Conservation (phyloP, 2,888 invertebrate genomes). For the Papilio demoleus region DNA sequence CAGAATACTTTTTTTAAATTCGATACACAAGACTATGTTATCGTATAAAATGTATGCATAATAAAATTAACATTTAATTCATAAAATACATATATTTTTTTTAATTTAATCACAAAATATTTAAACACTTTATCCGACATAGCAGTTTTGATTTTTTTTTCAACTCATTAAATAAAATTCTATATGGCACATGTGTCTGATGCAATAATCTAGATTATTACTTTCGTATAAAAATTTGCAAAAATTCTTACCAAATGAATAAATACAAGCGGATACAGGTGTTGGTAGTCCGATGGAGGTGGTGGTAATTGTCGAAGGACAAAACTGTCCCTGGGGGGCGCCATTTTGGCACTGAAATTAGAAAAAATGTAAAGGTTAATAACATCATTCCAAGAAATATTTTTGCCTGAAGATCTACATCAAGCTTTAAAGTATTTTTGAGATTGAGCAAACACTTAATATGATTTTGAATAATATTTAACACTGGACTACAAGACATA, state of each 20-base stretch:
- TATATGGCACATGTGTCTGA: not conserved
- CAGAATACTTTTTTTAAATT: too few species aligned
- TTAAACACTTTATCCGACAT: too few species aligned
- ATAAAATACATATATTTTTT: not conserved
- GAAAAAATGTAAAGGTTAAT: constrained; percentile 43
- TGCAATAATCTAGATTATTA: not conserved
- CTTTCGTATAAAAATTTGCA: too few species aligned
- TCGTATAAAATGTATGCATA: too few species aligned
- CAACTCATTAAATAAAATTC: not conserved
- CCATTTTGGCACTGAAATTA: constrained; percentile 92
- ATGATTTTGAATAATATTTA: too few species aligned
- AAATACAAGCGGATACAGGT: constrained; percentile 60
- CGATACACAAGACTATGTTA: too few species aligned
- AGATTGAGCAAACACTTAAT: too few species aligned
- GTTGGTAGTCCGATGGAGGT: constrained; percentile 65
- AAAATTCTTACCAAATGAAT: constrained; percentile 69
- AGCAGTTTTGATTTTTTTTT: not conserved
- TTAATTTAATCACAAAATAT: too few species aligned
- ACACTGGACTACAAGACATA: too few species aligned
- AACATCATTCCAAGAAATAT: not conserved
- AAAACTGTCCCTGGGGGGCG: constrained; percentile 86
- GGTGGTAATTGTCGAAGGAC: constrained; percentile 85
- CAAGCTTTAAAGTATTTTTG: not conserved
- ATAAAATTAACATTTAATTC: too few species aligned
- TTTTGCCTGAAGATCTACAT: not conserved